Percentiles rank a stretch among this genome's conserved stretches.
These are phyloP conservation scores for Tuberolachnus salignus DNA, from an alignment of 2,888 invertebrate species.

Conservation along the genomic window DNA sequence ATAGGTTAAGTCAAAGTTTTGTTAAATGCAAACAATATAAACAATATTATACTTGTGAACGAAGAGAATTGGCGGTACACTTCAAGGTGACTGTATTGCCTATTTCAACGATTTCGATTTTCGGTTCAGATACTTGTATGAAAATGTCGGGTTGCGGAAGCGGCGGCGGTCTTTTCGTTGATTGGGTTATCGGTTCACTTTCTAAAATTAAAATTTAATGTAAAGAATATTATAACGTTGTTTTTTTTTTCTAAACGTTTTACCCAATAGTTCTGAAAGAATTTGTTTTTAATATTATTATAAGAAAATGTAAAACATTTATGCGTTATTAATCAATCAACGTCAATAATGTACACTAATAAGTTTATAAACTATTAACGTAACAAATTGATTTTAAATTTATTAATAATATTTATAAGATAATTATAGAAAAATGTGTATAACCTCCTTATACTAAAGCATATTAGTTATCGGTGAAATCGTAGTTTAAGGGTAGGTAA, in stretches of 20 bases:
- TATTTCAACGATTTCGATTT: slow-evolving; percentile 76
- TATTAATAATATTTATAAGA: background rate
- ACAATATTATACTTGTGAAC: slow-evolving; percentile 28
- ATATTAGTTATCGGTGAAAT: background rate
- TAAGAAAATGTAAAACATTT: background rate
- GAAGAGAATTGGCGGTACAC: slow-evolving; percentile 65
- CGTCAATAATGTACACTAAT: background rate
- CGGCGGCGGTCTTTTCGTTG: slow-evolving; percentile 31
- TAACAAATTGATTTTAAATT: background rate
- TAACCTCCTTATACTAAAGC: background rate
- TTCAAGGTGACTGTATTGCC: slow-evolving; percentile 80
- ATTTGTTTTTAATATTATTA: background rate
- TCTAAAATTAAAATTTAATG: background rate
- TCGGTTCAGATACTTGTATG: slow-evolving; percentile 74
- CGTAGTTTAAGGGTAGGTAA: background rate
- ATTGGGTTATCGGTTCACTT: background rate
- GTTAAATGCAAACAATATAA: background rate
- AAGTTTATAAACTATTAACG: background rate
- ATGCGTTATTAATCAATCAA: background rate
- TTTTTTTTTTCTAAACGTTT: background rate
- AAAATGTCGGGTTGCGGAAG: slow-evolving; percentile 66
- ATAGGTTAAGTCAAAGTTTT: background rate
- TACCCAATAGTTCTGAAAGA: background rate
- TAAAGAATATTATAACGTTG: background rate
- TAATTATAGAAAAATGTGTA: background rate